Percentiles rank a stretch among this genome's conserved stretches.
Conservation (phyloP, 2,888 invertebrate genomes). For the Cantharis nigra region DNA sequence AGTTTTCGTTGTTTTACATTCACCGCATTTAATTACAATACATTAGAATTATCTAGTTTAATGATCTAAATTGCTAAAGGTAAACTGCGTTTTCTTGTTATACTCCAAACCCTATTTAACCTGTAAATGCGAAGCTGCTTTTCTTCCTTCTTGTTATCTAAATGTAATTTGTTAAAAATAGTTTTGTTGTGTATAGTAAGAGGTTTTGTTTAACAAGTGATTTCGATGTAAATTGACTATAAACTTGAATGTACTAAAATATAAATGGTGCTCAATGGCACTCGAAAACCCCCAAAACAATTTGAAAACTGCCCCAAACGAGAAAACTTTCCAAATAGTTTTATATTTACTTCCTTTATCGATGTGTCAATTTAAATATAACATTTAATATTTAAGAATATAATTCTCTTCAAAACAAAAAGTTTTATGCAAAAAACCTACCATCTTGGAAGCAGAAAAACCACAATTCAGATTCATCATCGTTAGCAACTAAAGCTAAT, state of each 20-base stretch:
- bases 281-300: background rate
- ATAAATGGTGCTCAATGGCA: background rate
- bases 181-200: background rate
- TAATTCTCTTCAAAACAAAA: background rate
- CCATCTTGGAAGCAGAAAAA: background rate
- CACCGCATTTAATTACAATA: conserved; percentile 27
- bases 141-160: conserved; percentile 6
- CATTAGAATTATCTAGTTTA: conserved; percentile 20
- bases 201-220: background rate
- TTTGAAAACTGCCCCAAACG: background rate
- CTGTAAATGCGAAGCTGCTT: conserved; percentile 8
- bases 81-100: conserved; percentile 17
- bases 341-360: background rate
- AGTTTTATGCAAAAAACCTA: too few species aligned
- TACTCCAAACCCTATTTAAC: conserved; percentile 6
- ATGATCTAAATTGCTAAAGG: conserved; percentile 24
- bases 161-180: background rate
- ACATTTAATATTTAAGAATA: background rate
- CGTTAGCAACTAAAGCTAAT: too few species aligned
- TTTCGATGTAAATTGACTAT: background rate
- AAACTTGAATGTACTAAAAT: background rate
- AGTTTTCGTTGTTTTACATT: conserved; percentile 18
- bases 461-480: background rate
- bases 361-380: background rate
- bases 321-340: background rate